phyloP scores from a whole-genome alignment of 2,113 vertebrate genomes.

The Propithecus coquereli region DNA sequence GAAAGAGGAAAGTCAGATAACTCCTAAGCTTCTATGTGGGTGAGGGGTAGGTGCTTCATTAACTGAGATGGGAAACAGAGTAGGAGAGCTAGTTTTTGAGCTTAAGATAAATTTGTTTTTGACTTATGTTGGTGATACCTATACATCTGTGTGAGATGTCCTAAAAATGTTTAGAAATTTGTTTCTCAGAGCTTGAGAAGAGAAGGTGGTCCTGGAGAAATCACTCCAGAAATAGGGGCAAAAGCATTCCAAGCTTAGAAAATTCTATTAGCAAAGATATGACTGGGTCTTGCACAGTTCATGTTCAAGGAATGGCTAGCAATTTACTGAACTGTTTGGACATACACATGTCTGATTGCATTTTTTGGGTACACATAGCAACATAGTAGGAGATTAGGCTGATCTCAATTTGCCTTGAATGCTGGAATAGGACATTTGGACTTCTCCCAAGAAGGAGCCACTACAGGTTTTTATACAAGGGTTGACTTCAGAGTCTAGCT shows the following conservation, averaged over 20 bases:
- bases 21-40: neutral
- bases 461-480: neutral
- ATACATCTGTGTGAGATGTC: neutral
- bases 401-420: neutral
- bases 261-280: neutral
- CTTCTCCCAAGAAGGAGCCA: neutral
- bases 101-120: neutral
- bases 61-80: neutral
- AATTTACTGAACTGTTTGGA: neutral
- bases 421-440: neutral
- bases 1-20: neutral
- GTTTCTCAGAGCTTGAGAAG: neutral
- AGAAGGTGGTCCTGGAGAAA: neutral
- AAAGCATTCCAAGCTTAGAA: neutral
- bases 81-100: neutral
- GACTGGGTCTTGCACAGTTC: neutral
- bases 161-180: neutral
- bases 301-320: neutral
- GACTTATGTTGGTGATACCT: neutral
- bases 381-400: neutral
- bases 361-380: neutral
- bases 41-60: neutral
- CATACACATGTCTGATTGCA: neutral
- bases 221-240: neutral
- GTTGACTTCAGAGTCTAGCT: neutral